Evolutionary conservation across 2,888 invertebrate species (phyloP), one percentile per base, ranked within the genome.

Genomic region (Dichetophora obliterata): DNA sequence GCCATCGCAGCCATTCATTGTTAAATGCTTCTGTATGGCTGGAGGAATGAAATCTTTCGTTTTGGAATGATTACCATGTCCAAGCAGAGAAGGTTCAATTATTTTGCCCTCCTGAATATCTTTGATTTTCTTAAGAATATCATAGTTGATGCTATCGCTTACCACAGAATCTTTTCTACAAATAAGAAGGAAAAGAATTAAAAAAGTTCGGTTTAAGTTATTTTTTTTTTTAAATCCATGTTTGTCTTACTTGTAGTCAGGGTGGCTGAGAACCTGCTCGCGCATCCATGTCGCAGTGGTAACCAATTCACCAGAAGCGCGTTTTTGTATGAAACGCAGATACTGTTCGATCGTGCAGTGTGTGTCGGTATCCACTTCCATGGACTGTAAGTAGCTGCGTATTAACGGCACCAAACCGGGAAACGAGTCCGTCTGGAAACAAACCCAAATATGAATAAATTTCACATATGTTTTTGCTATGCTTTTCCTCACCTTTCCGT

Each of bases 341-440:
- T 99, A 99, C 90, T 98, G 96, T 89, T 96, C 95, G 85, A 99
- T 95, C 9, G 98, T 97, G 90, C 99, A 99, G 89, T 97, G 96
- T 57, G 98, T 99, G 89, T 99, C 99, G 2, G 98, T 97, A 90
- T 99, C 99, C 70, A 98, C 96, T 89, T 99, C 98, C 93, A 98
- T 96, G 78, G 95, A 95, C 81, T 95, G 95, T 84, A 99, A 91
- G 90, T 98, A 99, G 84, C 95, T 96, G 88, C 97, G 95, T 79
- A 99, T 97, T 83, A 99, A 91, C 4, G 98, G 96, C 81, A 98
- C 93, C 83, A 99, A 91, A 0, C 99, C 99, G 31, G 98, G 98
- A 91, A 99, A 99, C 78, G 94, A 93, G 77, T 94, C 95, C 78
- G 93, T 93, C 95, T 87, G 63, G 16, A 43, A 43, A 11, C 11